Base-by-base conservation (phyloP, 1,140 invertebrate genomes). In the Zaprionus nigranus region DNA sequence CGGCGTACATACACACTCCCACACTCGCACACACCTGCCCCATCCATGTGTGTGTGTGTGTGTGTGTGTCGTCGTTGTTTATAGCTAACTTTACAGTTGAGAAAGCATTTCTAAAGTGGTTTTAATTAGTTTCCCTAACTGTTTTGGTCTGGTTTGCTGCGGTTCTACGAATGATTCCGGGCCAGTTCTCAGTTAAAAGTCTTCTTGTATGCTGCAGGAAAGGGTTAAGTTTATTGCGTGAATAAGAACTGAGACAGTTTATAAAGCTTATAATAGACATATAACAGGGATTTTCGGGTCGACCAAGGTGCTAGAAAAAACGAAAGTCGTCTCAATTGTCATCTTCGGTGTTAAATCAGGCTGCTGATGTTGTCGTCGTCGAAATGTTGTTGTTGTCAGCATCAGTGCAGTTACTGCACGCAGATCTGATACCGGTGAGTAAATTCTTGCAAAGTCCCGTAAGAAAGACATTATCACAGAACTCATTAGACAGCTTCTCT, bases 61-160 rank as follows among this genome's bases (percentile, higher is more conserved):
- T 36, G 46, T 67, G 64, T 53, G 43, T 43, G 40, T n/a, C n/a
- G 22, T 67, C 36, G 78, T 85, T 84, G 82, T 90, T 85, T 90
- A 85, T 90, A 82, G 85, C 85, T 79, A 88, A 88, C 85, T 88
- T 88, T 90, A 90, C 85, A 88, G 85, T 90, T 90, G 85, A 90
- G 85, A 85, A 82, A 90, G 85, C 85, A 90, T 90, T 90, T 75
- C 78, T 75, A 76, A 85, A 88, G 85, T 90, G 85, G 71, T 88
- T 88, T 88, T 88, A 88, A 88, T 88, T 88, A 88, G 85, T 88
- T 90, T 73, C 67, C 68, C 67, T 49, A 71, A 75, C 53, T 61
- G 68, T 59, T 72, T 59, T 43, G 73, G 67, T 69, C 59, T 53
- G 51, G 59, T 62, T 66, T 70, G 40, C 43, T 58, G 54, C 43